phyloP scores from a whole-genome alignment of 2,888 invertebrate species.

The Stomorhina lunata region DNA sequence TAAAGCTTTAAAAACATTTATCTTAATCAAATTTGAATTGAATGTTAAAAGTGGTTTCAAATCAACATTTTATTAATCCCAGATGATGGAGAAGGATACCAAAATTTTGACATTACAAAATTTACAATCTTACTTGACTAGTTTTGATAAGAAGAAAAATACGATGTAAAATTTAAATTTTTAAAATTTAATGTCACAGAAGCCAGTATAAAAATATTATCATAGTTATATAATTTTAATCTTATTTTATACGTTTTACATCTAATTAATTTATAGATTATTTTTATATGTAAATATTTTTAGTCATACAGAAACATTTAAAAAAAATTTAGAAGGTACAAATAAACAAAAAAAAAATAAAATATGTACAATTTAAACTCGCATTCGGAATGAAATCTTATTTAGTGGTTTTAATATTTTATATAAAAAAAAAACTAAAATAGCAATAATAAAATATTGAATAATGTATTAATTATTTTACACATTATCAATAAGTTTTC shows the following conservation, averaged over 20 bases:
- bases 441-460: not conserved
- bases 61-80: too few species aligned
- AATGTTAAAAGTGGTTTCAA: too few species aligned
- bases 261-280: not conserved
- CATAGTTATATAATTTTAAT: slow-evolving; percentile 37
- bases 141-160: too few species aligned
- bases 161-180: too few species aligned
- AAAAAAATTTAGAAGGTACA: not conserved
- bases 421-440: not conserved
- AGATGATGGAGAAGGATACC: too few species aligned
- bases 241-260: slow-evolving; percentile 25
- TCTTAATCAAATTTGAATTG: too few species aligned
- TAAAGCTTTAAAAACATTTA: too few species aligned
- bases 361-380: slow-evolving; percentile 9
- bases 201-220: slow-evolving; percentile 65
- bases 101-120: too few species aligned
- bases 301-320: not conserved
- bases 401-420: not conserved
- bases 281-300: too few species aligned
- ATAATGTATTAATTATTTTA: not conserved
- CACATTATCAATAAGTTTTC: not conserved
- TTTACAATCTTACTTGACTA: slow-evolving; percentile 34
- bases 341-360: not conserved
- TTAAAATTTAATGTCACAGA: slow-evolving; percentile 45
- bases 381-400: slow-evolving; percentile 54